Conservation (phyloP, 2,888 invertebrate species). For the Tachystola acroxantha region DNA sequence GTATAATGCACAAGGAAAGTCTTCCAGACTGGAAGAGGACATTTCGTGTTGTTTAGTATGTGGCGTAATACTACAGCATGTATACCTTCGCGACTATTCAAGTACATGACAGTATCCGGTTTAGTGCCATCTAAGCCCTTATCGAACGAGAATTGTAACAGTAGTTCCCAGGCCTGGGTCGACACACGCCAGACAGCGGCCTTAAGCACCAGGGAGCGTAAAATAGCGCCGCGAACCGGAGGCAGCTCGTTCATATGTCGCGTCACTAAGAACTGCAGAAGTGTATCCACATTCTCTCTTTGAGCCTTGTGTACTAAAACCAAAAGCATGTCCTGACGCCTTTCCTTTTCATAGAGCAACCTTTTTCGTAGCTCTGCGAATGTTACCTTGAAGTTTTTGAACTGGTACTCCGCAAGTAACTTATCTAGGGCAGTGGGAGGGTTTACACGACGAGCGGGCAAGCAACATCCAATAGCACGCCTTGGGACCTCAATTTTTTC, state of each 20-base stretch:
- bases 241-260: constrained; percentile 44
- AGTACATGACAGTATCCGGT: constrained; percentile 32
- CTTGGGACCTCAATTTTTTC: background rate
- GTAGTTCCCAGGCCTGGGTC: constrained; percentile 32
- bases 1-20: constrained; percentile 33
- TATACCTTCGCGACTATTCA: constrained; percentile 43
- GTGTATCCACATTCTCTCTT: constrained; percentile 33
- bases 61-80: constrained; percentile 46
- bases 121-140: constrained; percentile 54
- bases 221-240: constrained; percentile 44
- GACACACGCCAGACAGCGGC: constrained; percentile 47
- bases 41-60: constrained; percentile 25
- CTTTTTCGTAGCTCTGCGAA: constrained; percentile 40
- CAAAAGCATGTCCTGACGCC: constrained; percentile 47
- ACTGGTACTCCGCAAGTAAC: constrained; percentile 47
- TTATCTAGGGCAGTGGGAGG: constrained; percentile 38
- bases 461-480: background rate
- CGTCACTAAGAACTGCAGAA: constrained; percentile 34
- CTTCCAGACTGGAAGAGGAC: constrained; percentile 20
- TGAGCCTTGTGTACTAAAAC: constrained; percentile 58
- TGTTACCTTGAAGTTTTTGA: constrained; percentile 39
- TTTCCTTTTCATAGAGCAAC: constrained; percentile 36
- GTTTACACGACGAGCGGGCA: background rate
- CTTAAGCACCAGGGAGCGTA: constrained; percentile 52
- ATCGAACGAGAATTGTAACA: constrained; percentile 39